phyloP scores from a whole-genome alignment of 64 coral and sea anemone genomes.

The Cladopsammia gracilis region DNA sequence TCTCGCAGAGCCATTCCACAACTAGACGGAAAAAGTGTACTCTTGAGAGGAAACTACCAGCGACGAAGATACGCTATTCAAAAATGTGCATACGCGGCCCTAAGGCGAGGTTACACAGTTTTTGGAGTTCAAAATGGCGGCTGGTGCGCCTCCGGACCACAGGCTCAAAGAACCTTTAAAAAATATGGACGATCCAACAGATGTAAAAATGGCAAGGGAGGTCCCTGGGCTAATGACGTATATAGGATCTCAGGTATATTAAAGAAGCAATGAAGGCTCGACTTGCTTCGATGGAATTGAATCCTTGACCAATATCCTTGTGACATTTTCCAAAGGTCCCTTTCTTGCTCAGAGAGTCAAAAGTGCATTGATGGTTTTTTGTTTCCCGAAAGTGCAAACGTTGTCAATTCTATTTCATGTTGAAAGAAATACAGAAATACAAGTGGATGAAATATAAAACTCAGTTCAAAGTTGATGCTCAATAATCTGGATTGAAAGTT shows the following conservation, averaged over 20 bases:
- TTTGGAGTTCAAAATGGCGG: constrained; percentile 45
- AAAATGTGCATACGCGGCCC: constrained; percentile 57
- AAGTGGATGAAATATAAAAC: too few species aligned
- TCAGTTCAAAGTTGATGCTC: background rate
- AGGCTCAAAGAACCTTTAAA: constrained; percentile 14
- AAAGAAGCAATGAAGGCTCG: too few species aligned
- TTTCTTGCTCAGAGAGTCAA: too few species aligned
- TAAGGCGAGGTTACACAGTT: constrained; percentile 28
- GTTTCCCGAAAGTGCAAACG: too few species aligned
- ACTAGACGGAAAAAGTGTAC: constrained; percentile 24
- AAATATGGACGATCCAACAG: constrained; percentile 30
- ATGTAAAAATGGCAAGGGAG: constrained; percentile 45
- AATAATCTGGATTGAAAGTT: background rate
- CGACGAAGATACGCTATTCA: constrained; percentile 34
- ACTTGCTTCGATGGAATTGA: too few species aligned
- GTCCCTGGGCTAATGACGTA: constrained; percentile 49
- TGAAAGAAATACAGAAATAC: background rate
- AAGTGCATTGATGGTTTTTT: too few species aligned
- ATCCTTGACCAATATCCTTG: too few species aligned
- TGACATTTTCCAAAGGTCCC: too few species aligned
- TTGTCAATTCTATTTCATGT: background rate
- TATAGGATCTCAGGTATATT: constrained; percentile 30
- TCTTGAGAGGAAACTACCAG: constrained; percentile 35
- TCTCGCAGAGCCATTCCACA: constrained; percentile 39
- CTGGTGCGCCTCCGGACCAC: constrained; percentile 39